Conservation (phyloP, 2,888 invertebrate genomes). For the Trissolcus brochymenae region DNA sequence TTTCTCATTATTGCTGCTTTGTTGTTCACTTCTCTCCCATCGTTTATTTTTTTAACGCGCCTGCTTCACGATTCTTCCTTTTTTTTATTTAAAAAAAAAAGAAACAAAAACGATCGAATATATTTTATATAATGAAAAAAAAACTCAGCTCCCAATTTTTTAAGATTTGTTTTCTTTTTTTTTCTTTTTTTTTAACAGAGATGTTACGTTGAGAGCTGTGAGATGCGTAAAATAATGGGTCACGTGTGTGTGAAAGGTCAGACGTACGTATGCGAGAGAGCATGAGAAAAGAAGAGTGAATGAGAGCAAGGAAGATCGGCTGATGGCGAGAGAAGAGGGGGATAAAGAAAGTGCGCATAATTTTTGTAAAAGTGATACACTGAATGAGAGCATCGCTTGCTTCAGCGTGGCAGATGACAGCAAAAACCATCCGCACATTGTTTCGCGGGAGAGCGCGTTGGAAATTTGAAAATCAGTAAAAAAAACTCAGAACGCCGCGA, state of each 20-base stretch:
- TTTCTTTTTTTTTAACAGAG: constrained; percentile 12
- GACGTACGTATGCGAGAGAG: constrained; percentile 19
- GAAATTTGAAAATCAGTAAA: constrained; percentile 4
- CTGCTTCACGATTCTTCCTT: constrained; percentile 35
- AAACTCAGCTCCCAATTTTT: neutral
- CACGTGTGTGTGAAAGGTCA: constrained; percentile 24
- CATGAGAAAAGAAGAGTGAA: constrained; percentile 23
- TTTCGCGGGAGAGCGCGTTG: neutral
- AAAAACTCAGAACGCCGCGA: neutral
- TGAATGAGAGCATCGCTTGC: constrained; percentile 44
- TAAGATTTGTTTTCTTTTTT: constrained; percentile 4
- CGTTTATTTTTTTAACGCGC: constrained; percentile 32
- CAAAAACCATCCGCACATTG: constrained; percentile 28
- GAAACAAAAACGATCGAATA: neutral
- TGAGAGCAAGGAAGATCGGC: constrained; percentile 32
- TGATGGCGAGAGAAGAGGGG: constrained; percentile 37
- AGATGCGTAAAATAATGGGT: constrained; percentile 37
- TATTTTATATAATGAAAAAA: neutral
- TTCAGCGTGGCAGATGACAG: constrained; percentile 27
- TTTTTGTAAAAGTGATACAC: constrained; percentile 49
- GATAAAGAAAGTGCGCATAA: constrained; percentile 46
- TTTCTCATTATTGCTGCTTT: constrained; percentile 51
- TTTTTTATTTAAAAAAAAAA: constrained; percentile 1
- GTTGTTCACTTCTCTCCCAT: constrained; percentile 38
- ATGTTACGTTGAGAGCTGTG: constrained; percentile 44